These are phyloP conservation scores for Todus mexicanus DNA, from an alignment of 2,797 vertebrate species.

Conservation along the genomic window DNA sequence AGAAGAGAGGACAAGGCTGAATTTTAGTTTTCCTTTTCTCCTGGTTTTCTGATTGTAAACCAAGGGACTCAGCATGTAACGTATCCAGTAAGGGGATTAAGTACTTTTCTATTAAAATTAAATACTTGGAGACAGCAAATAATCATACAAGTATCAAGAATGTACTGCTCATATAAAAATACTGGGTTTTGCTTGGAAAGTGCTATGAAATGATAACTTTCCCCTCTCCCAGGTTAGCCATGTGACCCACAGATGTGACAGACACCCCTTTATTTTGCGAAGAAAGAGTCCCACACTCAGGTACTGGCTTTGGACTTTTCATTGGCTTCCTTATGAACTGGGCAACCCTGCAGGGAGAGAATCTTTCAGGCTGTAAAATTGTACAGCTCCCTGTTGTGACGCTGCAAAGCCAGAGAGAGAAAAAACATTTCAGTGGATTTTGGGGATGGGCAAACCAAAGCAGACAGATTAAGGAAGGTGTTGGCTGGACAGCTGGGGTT, in stretches of 20 bases:
- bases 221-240: rapidly evolving
- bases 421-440: neutral
- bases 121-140: neutral
- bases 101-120: neutral
- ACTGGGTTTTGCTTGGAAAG: neutral
- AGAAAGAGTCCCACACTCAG: neutral
- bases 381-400: neutral
- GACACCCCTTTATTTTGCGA: neutral
- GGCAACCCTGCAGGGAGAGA: neutral
- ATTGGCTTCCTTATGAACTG: neutral
- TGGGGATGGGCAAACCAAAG: neutral
- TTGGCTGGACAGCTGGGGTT: rapidly evolving
- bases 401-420: neutral
- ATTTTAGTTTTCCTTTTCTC: neutral
- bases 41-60: neutral
- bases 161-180: neutral
- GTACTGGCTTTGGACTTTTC: rapidly evolving
- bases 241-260: neutral
- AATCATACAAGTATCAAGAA: neutral
- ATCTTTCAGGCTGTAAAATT: neutral
- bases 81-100: neutral
- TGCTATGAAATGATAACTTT: neutral
- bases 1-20: neutral
- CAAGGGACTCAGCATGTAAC: rapidly evolving
- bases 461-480: neutral